phyloP scores from a whole-genome alignment of 2,888 invertebrate species.

The Ypsolopha scabrella region DNA sequence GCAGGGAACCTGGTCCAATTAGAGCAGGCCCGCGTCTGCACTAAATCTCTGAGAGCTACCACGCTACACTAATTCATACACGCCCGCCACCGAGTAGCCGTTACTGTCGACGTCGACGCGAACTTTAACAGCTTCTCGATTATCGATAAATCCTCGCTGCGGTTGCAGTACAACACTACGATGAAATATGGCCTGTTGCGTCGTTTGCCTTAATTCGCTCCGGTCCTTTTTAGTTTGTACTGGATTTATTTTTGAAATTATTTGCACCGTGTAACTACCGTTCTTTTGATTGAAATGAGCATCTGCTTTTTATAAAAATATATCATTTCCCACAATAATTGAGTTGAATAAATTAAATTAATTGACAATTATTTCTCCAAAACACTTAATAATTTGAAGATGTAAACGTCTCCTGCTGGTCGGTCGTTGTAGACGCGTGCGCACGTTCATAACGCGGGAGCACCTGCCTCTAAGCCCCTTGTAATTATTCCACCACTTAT shows the following conservation, averaged over 20 bases:
- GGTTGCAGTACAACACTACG: conserved; percentile 24
- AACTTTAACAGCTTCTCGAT: conserved; percentile 47
- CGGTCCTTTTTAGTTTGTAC: too few species aligned
- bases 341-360: neutral
- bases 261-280: too few species aligned
- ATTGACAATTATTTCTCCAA: neutral
- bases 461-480: conserved; percentile 62
- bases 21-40: conserved; percentile 45
- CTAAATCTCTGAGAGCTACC: conserved; percentile 64
- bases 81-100: conserved; percentile 43
- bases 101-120: conserved; percentile 52
- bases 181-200: neutral
- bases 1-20: conserved; percentile 63
- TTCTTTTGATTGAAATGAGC: too few species aligned
- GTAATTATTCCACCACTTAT: conserved; percentile 68
- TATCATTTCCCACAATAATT: too few species aligned
- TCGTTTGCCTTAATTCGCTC: neutral
- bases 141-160: conserved; percentile 32
- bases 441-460: conserved; percentile 15
- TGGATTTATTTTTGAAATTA: too few species aligned
- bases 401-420: neutral
- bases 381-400: neutral
- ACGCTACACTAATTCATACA: conserved; percentile 67
- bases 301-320: too few species aligned
- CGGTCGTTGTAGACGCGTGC: conserved; percentile 37